Base-by-base conservation (phyloP, 2,888 invertebrate genomes). In the Argyresthia albistria region DNA sequence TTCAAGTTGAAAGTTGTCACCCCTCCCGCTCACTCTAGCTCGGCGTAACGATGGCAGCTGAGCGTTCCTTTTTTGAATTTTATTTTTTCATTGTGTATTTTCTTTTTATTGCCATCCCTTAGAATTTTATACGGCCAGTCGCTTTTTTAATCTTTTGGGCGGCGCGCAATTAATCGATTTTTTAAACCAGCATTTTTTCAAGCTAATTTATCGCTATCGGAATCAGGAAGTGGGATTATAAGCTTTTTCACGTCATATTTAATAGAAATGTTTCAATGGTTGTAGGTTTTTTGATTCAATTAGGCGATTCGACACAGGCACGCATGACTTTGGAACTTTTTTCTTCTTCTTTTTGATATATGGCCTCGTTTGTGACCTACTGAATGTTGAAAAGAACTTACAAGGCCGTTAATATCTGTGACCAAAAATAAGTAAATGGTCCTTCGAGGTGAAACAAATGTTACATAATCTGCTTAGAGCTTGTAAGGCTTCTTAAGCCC, bases 41-140 rank as follows among this genome's bases (percentile, higher is more conserved):
- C 56, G 53, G 78, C 76, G 80, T 80, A 76, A 79, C 76, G 71
- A 68, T 70, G 74, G 84, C 84, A 86, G 84, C 84, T 86, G 84
- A 74, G 69, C 70, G 69, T 76, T 76, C 72, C 66, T 78, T 80
- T 80, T 80, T 77, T 64, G 60, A 70, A 69, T 63, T 66, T 66
- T 68, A 65, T 69, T 74, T 68, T 72, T 71, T 67, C 63, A 63
- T 70, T 75, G 69, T 73, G 70, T 70, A 64, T 70, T 68, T 64
- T 66, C 73, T 76, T 73, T 74, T 77, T 76, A 76, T 73, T 73
- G 75, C 69, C 74, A 70, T 74, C 80, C 79, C 78, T 76, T 74
- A 75, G 66, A 76, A 70, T 72, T 75, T 66, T 76, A 73, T 71
- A 64, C 66, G 77, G 79, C 72, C 76, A 78, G 78, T 79, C 71